Percentiles rank a stretch among this genome's conserved stretches.
phyloP scores from a whole-genome alignment of 2,113 vertebrate species.

The Chaetura pelagica region DNA sequence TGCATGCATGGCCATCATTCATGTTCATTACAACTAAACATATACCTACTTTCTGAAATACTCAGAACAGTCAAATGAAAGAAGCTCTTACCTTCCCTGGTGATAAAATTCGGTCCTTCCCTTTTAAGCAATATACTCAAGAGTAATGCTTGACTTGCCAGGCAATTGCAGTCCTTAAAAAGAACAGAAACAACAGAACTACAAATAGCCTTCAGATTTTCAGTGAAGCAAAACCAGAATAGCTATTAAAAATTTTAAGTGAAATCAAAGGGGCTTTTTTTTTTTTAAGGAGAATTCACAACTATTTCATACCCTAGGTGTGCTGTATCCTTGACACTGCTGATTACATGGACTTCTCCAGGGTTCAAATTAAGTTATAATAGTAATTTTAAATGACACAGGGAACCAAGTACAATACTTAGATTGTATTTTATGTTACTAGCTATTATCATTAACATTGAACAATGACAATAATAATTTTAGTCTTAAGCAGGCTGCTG shows the following conservation, averaged over 20 bases:
- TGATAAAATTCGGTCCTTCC: slow-evolving; percentile 90
- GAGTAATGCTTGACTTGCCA: slow-evolving; percentile 91
- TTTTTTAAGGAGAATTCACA: not conserved
- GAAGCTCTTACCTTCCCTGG: slow-evolving; percentile 85
- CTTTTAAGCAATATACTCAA: slow-evolving; percentile 86
- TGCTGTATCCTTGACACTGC: not conserved
- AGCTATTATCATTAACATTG: not conserved
- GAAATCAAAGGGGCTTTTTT: not conserved
- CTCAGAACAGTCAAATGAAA: not conserved
- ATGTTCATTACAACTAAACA: not conserved
- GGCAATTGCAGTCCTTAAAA: slow-evolving; percentile 87
- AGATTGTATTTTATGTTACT: not conserved
- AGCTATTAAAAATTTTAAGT: not conserved
- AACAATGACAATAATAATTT: not conserved
- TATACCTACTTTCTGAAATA: not conserved
- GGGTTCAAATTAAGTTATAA: not conserved
- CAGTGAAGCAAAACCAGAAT: not conserved
- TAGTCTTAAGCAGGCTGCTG: not conserved
- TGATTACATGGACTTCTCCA: not conserved
- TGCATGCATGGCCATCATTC: not conserved
- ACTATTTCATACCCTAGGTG: not conserved
- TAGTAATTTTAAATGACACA: not conserved
- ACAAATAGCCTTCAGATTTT: not conserved
- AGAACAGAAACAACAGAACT: not conserved
- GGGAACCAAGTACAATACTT: not conserved